Base-by-base conservation (phyloP, 1,140 invertebrate genomes). In the Antheraea mylitta region DNA sequence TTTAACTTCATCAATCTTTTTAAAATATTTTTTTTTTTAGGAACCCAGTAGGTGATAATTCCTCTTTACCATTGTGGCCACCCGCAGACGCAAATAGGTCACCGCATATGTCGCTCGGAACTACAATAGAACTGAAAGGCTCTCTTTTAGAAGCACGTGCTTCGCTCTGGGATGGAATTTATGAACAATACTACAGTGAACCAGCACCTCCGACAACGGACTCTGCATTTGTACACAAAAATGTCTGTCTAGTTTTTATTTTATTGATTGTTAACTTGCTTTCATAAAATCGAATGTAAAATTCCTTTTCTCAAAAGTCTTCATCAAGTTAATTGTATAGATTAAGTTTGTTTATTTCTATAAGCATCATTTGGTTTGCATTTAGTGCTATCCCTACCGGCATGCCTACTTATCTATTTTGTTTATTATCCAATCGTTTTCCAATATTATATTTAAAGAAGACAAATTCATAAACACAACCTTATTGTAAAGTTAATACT, bases 101-200 rank as follows among this genome's bases (percentile, higher is more conserved):
- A 0, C 70, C 75, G 0, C 18, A 77, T 66, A 71, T 77, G 75
- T 64, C 63, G 0, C 64, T 76, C 7, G 66, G 68, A 16, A 16
- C 62, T 42, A 38, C 63, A 16, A 18, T 73, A 16, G 61, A 74
- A 18, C 60, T 77, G 16, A 61, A 60, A n/a, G 68, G 62, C 7
- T 36, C 61, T 6, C 48, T 74, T 18, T 18, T 72, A 19, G 45
- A 67, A 48, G n/a, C 37, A 11, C 61, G 72, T 8, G 18, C 48
- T 37, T 65, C 13, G 0, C 74, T 77, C 42, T 77, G 75, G 75
- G 68, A 68, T 13, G 63, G 53, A 11, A 72, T 77, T 37, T 77
- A 77, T 37, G 22, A 53, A 0, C 45, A 68, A 16, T 64, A 74
- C 59, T 74, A 73, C 18, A 38, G 53, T 9, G 11, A 19, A n/a